Conservation (phyloP, 2,797 vertebrate species). For the Pogoniulus pusillus region DNA sequence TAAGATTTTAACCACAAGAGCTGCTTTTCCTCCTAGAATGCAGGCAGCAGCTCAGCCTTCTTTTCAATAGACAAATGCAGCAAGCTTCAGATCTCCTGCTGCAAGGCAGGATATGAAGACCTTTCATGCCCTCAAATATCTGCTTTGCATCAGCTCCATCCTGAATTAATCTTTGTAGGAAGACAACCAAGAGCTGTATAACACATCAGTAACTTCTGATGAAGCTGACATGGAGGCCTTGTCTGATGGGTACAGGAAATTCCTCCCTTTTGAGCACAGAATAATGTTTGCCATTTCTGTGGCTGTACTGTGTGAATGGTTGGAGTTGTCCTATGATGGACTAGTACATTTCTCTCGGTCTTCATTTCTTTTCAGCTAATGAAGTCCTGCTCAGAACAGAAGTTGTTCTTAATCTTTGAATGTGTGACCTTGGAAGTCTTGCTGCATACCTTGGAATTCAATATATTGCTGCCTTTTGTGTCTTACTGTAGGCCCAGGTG, state of each 20-base stretch:
- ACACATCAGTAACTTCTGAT: background rate
- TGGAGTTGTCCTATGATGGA: background rate
- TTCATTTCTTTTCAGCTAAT: background rate
- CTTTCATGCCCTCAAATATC: background rate
- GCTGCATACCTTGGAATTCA: background rate
- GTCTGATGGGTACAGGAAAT: background rate
- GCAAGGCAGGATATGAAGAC: background rate
- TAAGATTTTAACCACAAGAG: background rate
- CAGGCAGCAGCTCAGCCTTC: background rate
- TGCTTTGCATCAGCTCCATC: background rate
- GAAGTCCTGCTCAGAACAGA: background rate
- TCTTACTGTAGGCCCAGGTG: background rate
- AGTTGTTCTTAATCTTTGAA: background rate
- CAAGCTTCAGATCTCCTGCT: background rate
- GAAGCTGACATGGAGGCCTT: background rate
- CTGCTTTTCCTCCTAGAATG: background rate
- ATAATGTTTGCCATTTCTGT: background rate
- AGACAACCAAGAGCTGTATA: background rate
- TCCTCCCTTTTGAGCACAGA: background rate
- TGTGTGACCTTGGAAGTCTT: background rate
- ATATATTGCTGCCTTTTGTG: background rate
- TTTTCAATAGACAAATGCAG: background rate
- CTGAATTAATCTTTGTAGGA: background rate
- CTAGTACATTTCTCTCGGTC: background rate
- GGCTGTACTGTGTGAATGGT: background rate